A percentile compares a stretch with the other conserved stretches of the same genome.
Evolutionary conservation across 2,113 vertebrate genomes (phyloP).

Genomic region (Plestiodon gilberti): DNA sequence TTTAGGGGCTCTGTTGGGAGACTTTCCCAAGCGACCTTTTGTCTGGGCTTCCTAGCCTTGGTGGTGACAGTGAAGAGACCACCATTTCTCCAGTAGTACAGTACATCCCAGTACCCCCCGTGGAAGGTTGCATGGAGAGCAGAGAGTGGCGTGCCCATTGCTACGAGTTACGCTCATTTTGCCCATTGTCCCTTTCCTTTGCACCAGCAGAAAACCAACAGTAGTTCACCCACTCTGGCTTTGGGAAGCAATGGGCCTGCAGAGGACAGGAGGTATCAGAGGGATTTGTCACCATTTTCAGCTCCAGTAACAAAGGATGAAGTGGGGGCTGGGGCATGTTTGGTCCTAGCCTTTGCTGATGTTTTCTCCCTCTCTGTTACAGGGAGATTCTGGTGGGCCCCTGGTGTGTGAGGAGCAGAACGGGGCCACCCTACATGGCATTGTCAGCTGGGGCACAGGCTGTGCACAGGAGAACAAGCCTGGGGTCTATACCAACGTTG

Average conservation of each 20-base stretch:
- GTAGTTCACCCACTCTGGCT: background rate
- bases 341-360: background rate
- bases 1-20: too few relatives aligned
- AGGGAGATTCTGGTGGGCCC: slow-evolving; percentile 91
- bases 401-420: slow-evolving; percentile 66
- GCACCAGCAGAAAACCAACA: background rate
- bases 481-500: slow-evolving; percentile 81
- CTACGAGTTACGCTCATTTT: too few relatives aligned
- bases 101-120: too few relatives aligned
- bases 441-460: slow-evolving; percentile 86
- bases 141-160: too few relatives aligned
- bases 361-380: background rate
- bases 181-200: too few relatives aligned
- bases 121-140: too few relatives aligned
- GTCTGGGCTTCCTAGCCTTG: too few relatives aligned
- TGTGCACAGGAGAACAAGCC: slow-evolving; percentile 80
- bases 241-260: background rate
- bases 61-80: too few relatives aligned
- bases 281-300: too few relatives aligned
- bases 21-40: too few relatives aligned
- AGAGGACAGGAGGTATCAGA: background rate
- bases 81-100: too few relatives aligned
- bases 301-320: background rate
- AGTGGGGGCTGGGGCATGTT: background rate
- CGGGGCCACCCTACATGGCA: slow-evolving; percentile 71